Evolutionary conservation across 2,113 vertebrate genomes (phyloP).

Genomic region (Petromus typicus): DNA sequence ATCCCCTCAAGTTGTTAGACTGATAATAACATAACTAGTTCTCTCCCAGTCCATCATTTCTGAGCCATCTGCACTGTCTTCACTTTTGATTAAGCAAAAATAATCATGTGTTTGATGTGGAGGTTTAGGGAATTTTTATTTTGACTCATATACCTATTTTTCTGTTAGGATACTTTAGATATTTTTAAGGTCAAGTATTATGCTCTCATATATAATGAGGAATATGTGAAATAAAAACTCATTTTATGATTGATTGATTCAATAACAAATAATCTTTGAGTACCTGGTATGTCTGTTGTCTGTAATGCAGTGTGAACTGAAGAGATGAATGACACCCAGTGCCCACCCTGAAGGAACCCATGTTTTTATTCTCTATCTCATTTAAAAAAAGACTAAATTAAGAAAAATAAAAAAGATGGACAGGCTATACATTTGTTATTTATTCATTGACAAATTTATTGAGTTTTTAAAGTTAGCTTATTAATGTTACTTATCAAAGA

Average conservation of each 20-base stretch:
- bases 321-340: not conserved
- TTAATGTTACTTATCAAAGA: not conserved
- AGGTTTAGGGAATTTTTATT: not conserved
- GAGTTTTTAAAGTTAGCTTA: not conserved
- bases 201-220: not conserved
- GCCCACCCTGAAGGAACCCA: not conserved
- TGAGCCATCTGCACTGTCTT: fast-evolving
- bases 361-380: not conserved
- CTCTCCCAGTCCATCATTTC: not conserved
- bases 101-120: not conserved
- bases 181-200: not conserved
- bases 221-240: not conserved
- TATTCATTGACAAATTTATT: too few species aligned
- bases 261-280: not conserved
- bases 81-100: not conserved
- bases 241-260: not conserved
- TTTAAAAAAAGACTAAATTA: not conserved
- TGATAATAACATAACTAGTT: not conserved
- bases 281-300: not conserved
- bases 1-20: not conserved
- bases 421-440: not conserved
- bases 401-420: not conserved
- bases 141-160: not conserved
- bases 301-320: not conserved
- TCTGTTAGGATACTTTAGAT: not conserved